Evolutionary conservation across 2,888 invertebrate species (phyloP).

Genomic region (Notodonta ziczac): DNA sequence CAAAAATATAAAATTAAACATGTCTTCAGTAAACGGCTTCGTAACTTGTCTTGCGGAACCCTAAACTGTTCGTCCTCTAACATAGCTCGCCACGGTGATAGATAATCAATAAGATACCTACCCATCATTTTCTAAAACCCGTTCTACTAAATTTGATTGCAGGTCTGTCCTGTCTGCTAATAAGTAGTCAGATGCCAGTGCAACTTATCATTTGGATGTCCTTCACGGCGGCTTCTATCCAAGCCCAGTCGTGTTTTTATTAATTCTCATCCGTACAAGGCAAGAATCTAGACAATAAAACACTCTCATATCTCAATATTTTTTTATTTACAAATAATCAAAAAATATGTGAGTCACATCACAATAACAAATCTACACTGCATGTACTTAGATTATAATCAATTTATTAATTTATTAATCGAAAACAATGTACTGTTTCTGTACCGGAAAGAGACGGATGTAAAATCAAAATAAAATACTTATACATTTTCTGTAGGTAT

Average conservation of each 20-base stretch:
- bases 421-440: constrained; percentile 41
- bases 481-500: not conserved
- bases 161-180: too few relatives aligned
- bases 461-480: constrained; percentile 25
- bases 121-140: not conserved
- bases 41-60: not conserved
- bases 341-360: constrained; percentile 63
- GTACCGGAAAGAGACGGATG: constrained; percentile 25
- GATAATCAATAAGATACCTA: constrained; percentile 6
- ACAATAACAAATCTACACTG: constrained; percentile 64
- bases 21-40: too few relatives aligned
- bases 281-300: constrained; percentile 14
- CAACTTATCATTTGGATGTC: too few relatives aligned
- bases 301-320: constrained; percentile 49
- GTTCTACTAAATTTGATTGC: constrained; percentile 5
- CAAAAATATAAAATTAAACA: too few relatives aligned
- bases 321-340: constrained; percentile 76
- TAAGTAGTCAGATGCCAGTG: too few relatives aligned
- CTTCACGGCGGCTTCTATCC: too few relatives aligned
- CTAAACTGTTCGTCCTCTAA: not conserved
- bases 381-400: constrained; percentile 39
- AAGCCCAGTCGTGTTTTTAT: too few relatives aligned
- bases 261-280: too few relatives aligned
- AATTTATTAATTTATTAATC: constrained; percentile 30
- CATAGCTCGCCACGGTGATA: not conserved